Base-by-base conservation (phyloP, 2,888 invertebrate species). In the Phaonia tiefii region DNA sequence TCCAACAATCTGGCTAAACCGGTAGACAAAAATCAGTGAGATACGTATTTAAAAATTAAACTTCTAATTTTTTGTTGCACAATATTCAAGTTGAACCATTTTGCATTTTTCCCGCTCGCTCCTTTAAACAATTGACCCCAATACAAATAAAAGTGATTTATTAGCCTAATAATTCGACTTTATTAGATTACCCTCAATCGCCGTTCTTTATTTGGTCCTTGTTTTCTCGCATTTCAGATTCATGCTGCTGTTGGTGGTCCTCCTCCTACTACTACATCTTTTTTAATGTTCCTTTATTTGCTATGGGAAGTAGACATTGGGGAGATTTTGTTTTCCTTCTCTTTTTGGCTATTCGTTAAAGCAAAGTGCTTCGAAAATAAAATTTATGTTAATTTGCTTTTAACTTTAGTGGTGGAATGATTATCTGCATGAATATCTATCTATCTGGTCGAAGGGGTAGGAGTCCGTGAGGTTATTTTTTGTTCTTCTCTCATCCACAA, bases 351-450 rank as follows among this genome's bases (percentile, higher is more conserved):
- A 17, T 42, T 63, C 26, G 56, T 72, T 67, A 54, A 74, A 83
- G 56, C 67, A 79, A 83, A 81, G 81, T 78, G 75, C 79, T 79
- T 31, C 78, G 39, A 83, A 84, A 84, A 84, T 86, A 84, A 84
- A 87, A 88, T 85, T 88, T 87, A 88, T 88, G 88, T 86, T 88
- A 87, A 88, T 88, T 87, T 87, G 85, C 85, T 88, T 88, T 88
- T 86, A 87, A 87, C 87, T 87, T 85, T 83, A 39, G 56, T 74
- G 78, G 51, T 58, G 31, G 51, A 26, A 56, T 58, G 58, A 17
- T 20, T 5, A 22, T 83, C 83, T 80, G 77, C 84, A 31, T 31
- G 31, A 31, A 31, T 31, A 31, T 31, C 31, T 31, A 8, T 31
- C 4, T 8, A 8, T 31, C 31, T 8, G 8, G 3, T 31, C 31